phyloP scores from a whole-genome alignment of 2,797 vertebrate species.

The Odontamblyopus rebecca region DNA sequence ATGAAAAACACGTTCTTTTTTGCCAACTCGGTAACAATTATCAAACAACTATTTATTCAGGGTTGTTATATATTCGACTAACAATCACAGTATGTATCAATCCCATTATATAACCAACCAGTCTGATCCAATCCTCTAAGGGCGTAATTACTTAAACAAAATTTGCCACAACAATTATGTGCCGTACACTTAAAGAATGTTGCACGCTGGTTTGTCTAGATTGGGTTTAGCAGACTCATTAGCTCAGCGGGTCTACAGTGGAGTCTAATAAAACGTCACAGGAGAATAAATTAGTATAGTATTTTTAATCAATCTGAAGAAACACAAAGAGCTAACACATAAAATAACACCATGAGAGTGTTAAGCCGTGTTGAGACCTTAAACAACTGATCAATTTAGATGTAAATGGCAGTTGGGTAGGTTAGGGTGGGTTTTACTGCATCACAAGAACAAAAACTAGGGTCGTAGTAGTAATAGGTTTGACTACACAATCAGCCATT shows the following conservation, averaged over 20 bases:
- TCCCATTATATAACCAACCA: slow-evolving; percentile 25
- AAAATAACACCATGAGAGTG: slow-evolving; percentile 15
- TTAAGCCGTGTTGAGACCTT: too few species aligned
- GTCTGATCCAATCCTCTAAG: slow-evolving; percentile 28
- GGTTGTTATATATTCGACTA: not conserved
- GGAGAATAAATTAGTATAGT: slow-evolving; percentile 31
- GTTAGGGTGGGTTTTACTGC: too few species aligned
- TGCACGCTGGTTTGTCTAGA: slow-evolving; percentile 6
- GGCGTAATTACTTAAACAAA: slow-evolving; percentile 33
- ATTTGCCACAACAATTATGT: slow-evolving; percentile 13
- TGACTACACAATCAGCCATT: too few species aligned
- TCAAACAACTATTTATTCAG: slow-evolving; percentile 1
- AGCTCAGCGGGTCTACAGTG: slow-evolving; percentile 12
- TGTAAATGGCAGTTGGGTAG: too few species aligned
- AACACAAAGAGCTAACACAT: slow-evolving; percentile 9
- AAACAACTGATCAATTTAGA: too few species aligned
- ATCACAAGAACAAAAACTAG: too few species aligned
- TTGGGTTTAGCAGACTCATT: slow-evolving; percentile 19
- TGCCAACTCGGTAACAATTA: not conserved
- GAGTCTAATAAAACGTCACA: slow-evolving; percentile 28
- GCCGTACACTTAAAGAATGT: slow-evolving; percentile 21
- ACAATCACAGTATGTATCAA: not conserved
- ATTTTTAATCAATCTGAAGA: slow-evolving; percentile 24
- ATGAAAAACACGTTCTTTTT: too few species aligned
- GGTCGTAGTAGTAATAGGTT: too few species aligned